Evolutionary conservation across 2,888 invertebrate genomes (phyloP).

Genomic region (Pristionchus japonicus): DNA sequence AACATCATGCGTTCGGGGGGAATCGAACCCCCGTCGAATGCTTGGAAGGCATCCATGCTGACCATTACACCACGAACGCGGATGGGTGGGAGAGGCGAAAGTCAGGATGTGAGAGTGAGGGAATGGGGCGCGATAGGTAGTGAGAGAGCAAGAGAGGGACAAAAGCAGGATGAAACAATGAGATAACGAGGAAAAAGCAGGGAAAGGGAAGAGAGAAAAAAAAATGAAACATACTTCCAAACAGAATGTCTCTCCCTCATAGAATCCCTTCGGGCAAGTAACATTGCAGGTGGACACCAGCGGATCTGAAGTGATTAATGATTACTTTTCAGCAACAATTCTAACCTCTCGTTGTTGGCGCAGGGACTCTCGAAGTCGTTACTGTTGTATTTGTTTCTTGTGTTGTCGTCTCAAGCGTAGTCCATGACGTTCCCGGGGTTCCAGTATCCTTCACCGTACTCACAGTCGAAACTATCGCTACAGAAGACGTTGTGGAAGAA

Average conservation of each 20-base stretch:
- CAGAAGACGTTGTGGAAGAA: neutral
- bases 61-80: slow-evolving; percentile 57
- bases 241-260: slow-evolving; percentile 37
- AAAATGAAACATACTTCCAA: neutral
- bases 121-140: neutral
- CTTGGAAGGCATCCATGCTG: slow-evolving; percentile 59
- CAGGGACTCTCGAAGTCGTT: neutral
- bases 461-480: too few species aligned
- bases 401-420: neutral
- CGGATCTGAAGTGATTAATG: neutral
- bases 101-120: neutral
- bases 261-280: slow-evolving; percentile 23
- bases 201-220: neutral
- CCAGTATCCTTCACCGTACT: neutral
- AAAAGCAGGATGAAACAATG: neutral
- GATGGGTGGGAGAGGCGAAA: neutral
- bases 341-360: neutral
- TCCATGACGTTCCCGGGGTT: neutral
- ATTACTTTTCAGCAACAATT: neutral
- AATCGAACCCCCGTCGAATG: slow-evolving; percentile 48
- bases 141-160: neutral
- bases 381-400: neutral
- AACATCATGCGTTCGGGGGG: neutral
- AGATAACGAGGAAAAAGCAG: too few species aligned
- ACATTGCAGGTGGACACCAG: neutral